These are phyloP conservation scores for Oxystoma pomonae DNA, from an alignment of 2,888 invertebrate species.

Conservation along the genomic window DNA sequence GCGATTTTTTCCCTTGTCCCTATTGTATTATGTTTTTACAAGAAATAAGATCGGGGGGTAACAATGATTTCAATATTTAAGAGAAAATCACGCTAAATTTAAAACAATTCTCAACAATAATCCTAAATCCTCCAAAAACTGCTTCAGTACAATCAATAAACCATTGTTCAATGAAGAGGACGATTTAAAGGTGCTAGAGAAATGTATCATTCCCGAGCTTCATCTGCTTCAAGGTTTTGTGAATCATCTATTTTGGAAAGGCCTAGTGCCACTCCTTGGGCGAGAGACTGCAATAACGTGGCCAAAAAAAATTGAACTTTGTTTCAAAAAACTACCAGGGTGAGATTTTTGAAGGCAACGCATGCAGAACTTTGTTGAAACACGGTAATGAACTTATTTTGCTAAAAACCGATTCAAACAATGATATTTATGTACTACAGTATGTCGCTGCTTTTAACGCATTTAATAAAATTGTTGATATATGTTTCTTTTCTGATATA, in stretches of 20 bases:
- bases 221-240: not conserved
- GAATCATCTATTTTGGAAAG: not conserved
- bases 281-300: too few species aligned
- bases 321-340: not conserved
- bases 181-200: not conserved
- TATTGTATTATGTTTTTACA: not conserved
- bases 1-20: not conserved
- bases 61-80: not conserved
- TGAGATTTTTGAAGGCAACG: not conserved
- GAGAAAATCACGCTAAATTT: not conserved
- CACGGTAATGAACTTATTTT: not conserved
- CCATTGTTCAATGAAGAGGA: not conserved
- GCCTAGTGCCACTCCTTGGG: not conserved
- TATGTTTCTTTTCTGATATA: not conserved
- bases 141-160: not conserved
- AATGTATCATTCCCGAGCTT: not conserved
- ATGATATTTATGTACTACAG: not conserved
- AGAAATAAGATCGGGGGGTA: not conserved
- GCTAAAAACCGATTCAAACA: not conserved
- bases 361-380: not conserved
- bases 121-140: not conserved
- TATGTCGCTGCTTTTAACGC: not conserved
- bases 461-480: not conserved
- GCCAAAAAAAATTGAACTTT: too few species aligned
- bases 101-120: not conserved